Conservation (phyloP, 2,797 vertebrate genomes). For the Eulemur rubriventer region DNA sequence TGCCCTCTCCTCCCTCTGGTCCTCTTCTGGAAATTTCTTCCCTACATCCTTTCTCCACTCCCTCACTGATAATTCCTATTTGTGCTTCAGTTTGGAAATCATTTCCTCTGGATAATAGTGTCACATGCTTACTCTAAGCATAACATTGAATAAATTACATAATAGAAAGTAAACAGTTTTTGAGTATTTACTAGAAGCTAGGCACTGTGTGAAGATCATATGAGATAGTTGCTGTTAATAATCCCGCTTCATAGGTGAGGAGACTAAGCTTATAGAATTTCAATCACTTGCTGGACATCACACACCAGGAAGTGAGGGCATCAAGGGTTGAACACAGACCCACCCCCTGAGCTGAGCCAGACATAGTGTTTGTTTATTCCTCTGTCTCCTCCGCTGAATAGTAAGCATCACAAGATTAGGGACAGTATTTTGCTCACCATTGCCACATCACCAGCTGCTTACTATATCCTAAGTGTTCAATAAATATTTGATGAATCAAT, state of each 20-base stretch:
- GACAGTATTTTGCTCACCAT: not conserved
- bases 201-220: not conserved
- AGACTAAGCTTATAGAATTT: not conserved
- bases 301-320: not conserved
- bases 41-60: not conserved
- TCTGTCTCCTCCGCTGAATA: not conserved
- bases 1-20: not conserved
- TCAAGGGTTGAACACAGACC: not conserved
- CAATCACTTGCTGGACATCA: not conserved
- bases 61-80: not conserved
- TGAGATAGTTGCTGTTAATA: not conserved
- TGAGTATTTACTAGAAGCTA: not conserved
- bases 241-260: not conserved
- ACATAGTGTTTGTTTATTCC: not conserved
- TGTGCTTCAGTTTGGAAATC: not conserved
- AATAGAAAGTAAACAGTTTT: not conserved
- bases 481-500: not conserved
- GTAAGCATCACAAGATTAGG: not conserved
- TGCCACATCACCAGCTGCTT: not conserved
- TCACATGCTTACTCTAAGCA: not conserved
- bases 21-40: not conserved
- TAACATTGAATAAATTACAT: not conserved
- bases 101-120: not conserved
- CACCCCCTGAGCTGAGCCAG: not conserved
- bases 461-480: not conserved